Percentiles rank a stretch among this genome's conserved stretches.
Evolutionary conservation across 2,888 invertebrate species (phyloP).

Genomic region (Drosophila paracracens): DNA sequence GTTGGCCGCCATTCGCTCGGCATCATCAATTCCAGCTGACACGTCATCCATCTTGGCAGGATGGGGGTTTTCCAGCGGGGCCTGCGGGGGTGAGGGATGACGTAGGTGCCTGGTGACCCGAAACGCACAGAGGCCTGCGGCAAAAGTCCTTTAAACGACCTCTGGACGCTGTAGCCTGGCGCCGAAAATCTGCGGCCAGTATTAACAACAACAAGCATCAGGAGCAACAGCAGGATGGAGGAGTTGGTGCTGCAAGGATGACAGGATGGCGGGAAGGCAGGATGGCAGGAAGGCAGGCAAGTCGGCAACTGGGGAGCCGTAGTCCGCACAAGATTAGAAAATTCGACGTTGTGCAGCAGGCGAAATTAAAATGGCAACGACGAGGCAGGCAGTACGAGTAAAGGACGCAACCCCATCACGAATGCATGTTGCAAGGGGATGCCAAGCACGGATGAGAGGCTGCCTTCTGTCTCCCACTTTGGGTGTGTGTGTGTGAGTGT

Average conservation of each 20-base stretch:
- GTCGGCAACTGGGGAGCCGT: slow-evolving; percentile 77
- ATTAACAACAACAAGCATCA: slow-evolving; percentile 54
- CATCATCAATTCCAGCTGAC: slow-evolving; percentile 84
- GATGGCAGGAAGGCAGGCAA: slow-evolving; percentile 36
- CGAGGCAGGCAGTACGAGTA: slow-evolving; percentile 39
- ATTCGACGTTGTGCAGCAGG: slow-evolving; percentile 81
- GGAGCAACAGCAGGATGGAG: slow-evolving; percentile 7
- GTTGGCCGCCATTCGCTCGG: slow-evolving; percentile 62
- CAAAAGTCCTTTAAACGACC: slow-evolving; percentile 83
- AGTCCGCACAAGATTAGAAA: slow-evolving; percentile 81
- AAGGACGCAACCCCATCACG: slow-evolving; percentile 62
- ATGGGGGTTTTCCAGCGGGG: slow-evolving; percentile 5
- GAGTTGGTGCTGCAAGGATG: slow-evolving; percentile 14
- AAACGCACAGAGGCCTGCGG: slow-evolving; percentile 73
- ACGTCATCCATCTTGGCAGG: slow-evolving; percentile 79
- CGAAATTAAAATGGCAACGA: slow-evolving; percentile 78
- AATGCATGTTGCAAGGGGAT: slow-evolving; percentile 69
- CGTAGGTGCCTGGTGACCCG: slow-evolving; percentile 37
- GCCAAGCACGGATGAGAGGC: slow-evolving; percentile 24
- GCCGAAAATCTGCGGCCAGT: slow-evolving; percentile 75
- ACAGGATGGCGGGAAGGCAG: slow-evolving; percentile 3
- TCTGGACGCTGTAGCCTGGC: slow-evolving; percentile 66
- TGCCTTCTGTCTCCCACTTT: not conserved
- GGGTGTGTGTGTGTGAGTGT: slow-evolving; percentile 4
- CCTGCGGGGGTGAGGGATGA: not conserved